Percentiles rank a stretch among this genome's conserved stretches.
Conservation (phyloP, 2,888 invertebrate genomes). For the Amiota communis region DNA sequence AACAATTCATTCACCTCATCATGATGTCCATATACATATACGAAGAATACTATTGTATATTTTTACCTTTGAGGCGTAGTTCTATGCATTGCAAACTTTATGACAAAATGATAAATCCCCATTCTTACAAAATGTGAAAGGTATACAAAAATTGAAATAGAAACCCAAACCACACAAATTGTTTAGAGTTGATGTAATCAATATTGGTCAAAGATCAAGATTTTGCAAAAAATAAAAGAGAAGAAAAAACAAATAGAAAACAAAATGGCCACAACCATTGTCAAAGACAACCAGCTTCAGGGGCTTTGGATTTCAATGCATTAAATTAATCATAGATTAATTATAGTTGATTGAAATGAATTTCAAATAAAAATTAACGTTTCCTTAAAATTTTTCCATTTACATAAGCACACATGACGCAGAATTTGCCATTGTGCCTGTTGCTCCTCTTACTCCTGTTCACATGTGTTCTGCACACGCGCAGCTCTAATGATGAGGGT, state of each 20-base stretch:
- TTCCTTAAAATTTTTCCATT: not conserved
- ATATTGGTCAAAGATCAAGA: not conserved
- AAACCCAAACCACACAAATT: not conserved
- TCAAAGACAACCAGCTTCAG: not conserved
- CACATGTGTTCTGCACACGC: not conserved
- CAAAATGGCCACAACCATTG: conserved; percentile 1
- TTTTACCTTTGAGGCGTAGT: no score
- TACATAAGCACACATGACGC: conserved; percentile 8
- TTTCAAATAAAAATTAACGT: not conserved
- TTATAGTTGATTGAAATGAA: not conserved
- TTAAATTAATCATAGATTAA: not conserved
- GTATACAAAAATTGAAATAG: conserved; percentile 33
- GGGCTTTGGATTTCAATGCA: not conserved
- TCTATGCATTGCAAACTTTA: not conserved
- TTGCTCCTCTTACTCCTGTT: not conserved
- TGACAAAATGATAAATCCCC: no score
- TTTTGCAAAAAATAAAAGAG: not conserved
- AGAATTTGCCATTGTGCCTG: not conserved
- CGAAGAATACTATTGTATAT: no score
- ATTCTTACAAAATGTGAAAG: not conserved
- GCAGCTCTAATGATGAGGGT: not conserved
- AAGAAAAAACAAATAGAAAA: not conserved
- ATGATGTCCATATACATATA: no score
- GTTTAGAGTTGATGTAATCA: conserved; percentile 1
- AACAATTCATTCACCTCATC: no score